Base-by-base conservation (phyloP, 2,888 invertebrate species). In the Apotomis betuletana region DNA sequence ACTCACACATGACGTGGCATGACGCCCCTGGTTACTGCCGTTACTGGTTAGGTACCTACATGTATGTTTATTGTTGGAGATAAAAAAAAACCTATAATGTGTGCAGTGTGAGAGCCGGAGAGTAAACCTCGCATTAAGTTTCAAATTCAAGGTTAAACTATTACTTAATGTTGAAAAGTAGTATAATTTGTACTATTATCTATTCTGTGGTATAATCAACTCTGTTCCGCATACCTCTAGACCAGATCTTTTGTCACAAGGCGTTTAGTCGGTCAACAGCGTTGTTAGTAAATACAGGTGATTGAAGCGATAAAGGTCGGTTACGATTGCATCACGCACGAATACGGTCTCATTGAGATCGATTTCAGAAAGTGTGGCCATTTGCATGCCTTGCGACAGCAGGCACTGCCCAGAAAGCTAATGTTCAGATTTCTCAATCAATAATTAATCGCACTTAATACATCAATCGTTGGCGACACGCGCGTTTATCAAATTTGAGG, bases 311-410 rank as follows among this genome's bases (percentile, higher is more conserved):
- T 73, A 76, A 74, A 74, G 70, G 75, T 72, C 75, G 69, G 62
- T 46, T 12, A 27, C 41, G 44, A 63, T 79, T 79, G 75, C 77
- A 70, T 75, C 75, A 79, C 74, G 73, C 69, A 73, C 74, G 8
- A 72, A 60, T 64, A 61, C 65, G 63, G 55, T 51, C 70, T 49
- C 70, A 73, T 70, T 71, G 52, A 67, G 73, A 77, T 76, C 75
- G 76, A 79, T 79, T 78, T 79, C 76, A 67, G 69, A 77, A 79
- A 78, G 78, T 77, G 69, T 76, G 75, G 75, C 73, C 74, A 76
- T 76, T 79, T 76, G 76, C 75, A 76, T 76, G 73, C 58, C 72
- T 80, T 80, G 75, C 75, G 76, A 76, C 76, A 72, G 67, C 27
- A 58, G n/a, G 52, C 55, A 15, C 62, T 70, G 62, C 67, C 58